phyloP scores from a whole-genome alignment of 2,797 vertebrate species.

The Lithobates sylvaticus region DNA sequence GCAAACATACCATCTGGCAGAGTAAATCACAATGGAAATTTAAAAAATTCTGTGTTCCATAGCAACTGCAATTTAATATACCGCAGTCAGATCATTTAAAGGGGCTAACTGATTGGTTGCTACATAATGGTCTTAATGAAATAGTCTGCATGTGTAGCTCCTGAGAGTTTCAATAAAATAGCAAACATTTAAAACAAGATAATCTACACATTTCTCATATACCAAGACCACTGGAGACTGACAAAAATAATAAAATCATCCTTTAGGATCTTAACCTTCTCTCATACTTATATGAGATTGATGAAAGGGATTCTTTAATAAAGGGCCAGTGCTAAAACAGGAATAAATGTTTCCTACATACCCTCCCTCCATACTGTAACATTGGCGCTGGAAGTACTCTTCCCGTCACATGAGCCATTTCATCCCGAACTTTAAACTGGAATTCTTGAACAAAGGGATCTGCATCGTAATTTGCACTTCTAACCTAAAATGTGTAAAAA shows the following conservation, averaged over 20 bases:
- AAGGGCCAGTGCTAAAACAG: neutral
- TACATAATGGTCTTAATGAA: no score
- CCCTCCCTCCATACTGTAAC: conserved; percentile 98
- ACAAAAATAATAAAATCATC: neutral
- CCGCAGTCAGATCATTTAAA: no score
- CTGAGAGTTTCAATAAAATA: neutral
- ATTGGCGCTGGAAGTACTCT: conserved; percentile 97
- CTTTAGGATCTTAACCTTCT: neutral
- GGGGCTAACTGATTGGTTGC: no score
- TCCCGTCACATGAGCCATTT: conserved; percentile 98
- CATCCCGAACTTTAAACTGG: conserved; percentile 97
- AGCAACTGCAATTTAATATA: no score
- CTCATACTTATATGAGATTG: neutral
- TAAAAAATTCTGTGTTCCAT: no score
- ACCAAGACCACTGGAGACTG: no score
- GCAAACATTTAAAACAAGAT: neutral
- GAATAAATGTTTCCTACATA: conserved; percentile 77
- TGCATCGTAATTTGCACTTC: conserved; percentile 98
- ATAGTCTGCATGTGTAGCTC: neutral
- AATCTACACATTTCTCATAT: neutral
- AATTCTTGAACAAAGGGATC: conserved; percentile 98
- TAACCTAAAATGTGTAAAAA: conserved; percentile 79
- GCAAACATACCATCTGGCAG: neutral
- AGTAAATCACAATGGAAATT: no score
- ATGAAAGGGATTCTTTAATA: neutral